Conservation (phyloP, 2,888 invertebrate species). For the Drosophila mayaguana region DNA sequence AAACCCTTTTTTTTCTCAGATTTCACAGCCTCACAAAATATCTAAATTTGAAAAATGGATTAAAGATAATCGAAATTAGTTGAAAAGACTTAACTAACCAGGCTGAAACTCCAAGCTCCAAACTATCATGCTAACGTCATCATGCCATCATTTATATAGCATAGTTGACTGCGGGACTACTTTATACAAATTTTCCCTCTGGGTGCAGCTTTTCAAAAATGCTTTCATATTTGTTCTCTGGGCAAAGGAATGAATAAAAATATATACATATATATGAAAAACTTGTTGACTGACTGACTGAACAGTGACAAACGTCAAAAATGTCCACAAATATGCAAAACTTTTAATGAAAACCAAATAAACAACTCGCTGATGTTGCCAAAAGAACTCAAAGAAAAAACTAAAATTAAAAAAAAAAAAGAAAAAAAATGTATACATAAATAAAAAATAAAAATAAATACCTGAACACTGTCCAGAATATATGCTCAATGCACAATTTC, state of each 20-base stretch:
- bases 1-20: too few relatives aligned
- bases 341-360: conserved; percentile 71
- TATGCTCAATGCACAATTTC: conserved; percentile 1
- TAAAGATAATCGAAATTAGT: too few relatives aligned
- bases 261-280: conserved; percentile 15
- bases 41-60: too few relatives aligned
- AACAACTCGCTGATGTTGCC: conserved; percentile 34
- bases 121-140: background rate
- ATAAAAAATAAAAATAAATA: background rate
- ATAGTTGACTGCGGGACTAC: background rate
- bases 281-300: conserved; percentile 54
- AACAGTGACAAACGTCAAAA: conserved; percentile 26
- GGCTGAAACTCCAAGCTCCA: too few relatives aligned
- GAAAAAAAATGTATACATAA: background rate
- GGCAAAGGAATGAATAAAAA: conserved; percentile 38
- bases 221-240: conserved; percentile 37
- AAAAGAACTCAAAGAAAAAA: conserved; percentile 3
- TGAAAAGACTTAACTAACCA: too few relatives aligned
- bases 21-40: too few relatives aligned
- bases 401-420: background rate
- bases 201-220: conserved; percentile 28
- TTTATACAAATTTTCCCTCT: conserved; percentile 9
- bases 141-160: background rate
- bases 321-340: conserved; percentile 58
- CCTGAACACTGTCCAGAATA: conserved; percentile 12